Percentiles rank a stretch among this genome's conserved stretches.
These are phyloP conservation scores for Julus scandinavius DNA, from an alignment of 2,888 invertebrate genomes.

Conservation along the genomic window DNA sequence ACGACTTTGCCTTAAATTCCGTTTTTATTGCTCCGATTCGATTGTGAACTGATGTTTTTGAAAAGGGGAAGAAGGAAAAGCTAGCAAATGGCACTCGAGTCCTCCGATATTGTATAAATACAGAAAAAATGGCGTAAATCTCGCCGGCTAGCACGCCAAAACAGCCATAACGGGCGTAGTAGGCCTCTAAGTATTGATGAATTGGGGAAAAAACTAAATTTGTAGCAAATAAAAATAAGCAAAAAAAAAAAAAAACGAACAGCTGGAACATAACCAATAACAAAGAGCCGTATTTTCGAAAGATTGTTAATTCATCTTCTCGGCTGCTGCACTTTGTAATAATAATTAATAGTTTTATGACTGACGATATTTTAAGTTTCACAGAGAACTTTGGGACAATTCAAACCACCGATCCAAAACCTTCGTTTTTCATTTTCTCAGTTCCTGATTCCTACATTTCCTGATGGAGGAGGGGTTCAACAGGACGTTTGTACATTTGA, in stretches of 20 bases:
- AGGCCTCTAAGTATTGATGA: neutral
- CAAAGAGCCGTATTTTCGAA: neutral
- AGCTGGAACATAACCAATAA: neutral
- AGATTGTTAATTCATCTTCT: neutral
- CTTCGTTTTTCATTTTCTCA: neutral
- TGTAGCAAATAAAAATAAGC: neutral
- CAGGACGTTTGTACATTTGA: conserved; percentile 15
- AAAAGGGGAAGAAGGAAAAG: neutral
- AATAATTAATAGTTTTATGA: neutral
- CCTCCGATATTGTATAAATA: neutral
- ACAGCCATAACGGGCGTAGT: neutral
- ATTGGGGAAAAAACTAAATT: neutral
- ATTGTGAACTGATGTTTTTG: neutral
- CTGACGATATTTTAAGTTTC: conserved; percentile 23
- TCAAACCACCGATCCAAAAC: neutral
- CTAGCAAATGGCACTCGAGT: neutral
- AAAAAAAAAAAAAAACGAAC: neutral
- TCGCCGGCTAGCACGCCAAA: neutral
- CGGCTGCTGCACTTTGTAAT: neutral
- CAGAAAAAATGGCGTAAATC: neutral
- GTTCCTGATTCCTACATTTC: neutral
- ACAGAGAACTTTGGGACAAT: neutral
- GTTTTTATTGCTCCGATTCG: neutral
- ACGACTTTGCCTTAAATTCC: neutral
- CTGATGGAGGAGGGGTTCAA: neutral